Evolutionary conservation across 2,888 invertebrate species (phyloP), one percentile per base, ranked within the genome.

Genomic region (Harpagoxenus sublaevis): DNA sequence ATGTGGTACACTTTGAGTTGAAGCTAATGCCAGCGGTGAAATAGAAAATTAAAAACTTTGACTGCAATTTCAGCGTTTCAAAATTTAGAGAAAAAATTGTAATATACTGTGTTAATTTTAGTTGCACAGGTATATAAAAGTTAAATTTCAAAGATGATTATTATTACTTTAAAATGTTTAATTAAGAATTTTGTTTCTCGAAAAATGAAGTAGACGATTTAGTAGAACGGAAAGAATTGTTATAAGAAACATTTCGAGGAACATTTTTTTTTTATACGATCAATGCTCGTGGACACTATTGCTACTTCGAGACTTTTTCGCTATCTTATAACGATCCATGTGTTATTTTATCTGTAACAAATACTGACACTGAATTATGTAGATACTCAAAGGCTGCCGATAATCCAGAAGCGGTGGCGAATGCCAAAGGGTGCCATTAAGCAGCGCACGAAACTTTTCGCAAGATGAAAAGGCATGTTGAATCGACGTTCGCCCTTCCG

Each of bases 351-450:
- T 57, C 73, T 48, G 0, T 48, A 48, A 73, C 73, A 81, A 60
- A 73, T 60, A 60, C 60, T 60, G 73, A 73, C 82, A 78, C 39
- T 86, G 86, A 90, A 89, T 90, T 87, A 89, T 90, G 87, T 81
- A 86, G 84, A 74, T 82, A 57, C 83, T 89, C 89, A 90, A 90
- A 90, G 89, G 86, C 86, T 23, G 74, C 79, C 89, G 89, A 90
- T 90, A 90, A 90, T 89, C 84, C 85, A 66, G 23, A 60, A 71
- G 78, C 63, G 65, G 86, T 75, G 79, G 88, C 84, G 84, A 90
- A 89, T 89, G 84, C 78, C 84, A 90, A 90, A 90, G 89, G 86
- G 86, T 73, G 71, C 85, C 84, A 89, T 90, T 89, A 90, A 90
- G 87, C 89, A 84, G 82, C 63, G 55, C 75, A 84, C 81, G 88